phyloP scores from a whole-genome alignment of 2,797 vertebrate genomes.

The Garrulus glandarius region DNA sequence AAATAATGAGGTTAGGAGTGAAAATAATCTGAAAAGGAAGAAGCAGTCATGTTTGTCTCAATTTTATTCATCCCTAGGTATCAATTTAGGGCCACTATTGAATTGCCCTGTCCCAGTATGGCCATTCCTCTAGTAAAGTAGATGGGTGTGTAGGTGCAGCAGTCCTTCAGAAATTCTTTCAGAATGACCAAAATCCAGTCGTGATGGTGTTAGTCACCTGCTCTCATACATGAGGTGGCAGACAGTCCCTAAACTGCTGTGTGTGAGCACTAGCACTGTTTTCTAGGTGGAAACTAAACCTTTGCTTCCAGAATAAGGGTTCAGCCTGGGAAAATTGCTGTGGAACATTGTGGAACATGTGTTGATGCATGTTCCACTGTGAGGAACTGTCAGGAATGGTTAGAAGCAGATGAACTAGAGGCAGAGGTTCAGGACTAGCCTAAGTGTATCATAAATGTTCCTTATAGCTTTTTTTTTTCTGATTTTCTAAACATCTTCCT shows the following conservation, averaged over 20 bases:
- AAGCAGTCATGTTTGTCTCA: neutral
- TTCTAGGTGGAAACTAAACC: neutral
- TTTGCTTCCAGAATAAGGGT: neutral
- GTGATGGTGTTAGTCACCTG: neutral
- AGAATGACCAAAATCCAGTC: neutral
- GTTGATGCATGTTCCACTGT: neutral
- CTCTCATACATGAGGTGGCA: neutral
- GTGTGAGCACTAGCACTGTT: neutral
- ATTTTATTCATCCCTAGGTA: neutral
- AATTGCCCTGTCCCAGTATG: neutral
- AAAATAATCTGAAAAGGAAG: neutral
- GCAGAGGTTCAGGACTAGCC: accelerated
- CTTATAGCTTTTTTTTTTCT: neutral
- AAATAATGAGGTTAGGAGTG: neutral
- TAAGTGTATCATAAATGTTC: neutral
- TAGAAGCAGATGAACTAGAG: neutral
- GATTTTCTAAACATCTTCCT: neutral
- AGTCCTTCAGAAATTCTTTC: neutral
- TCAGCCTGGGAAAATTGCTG: neutral
- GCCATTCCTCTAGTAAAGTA: neutral
- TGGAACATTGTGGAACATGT: neutral
- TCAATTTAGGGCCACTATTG: neutral
- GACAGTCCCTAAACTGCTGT: too few species aligned
- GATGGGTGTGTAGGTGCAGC: neutral
- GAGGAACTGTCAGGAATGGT: neutral